Base-by-base conservation (phyloP, 2,797 vertebrate species). In the Sylvia borin region DNA sequence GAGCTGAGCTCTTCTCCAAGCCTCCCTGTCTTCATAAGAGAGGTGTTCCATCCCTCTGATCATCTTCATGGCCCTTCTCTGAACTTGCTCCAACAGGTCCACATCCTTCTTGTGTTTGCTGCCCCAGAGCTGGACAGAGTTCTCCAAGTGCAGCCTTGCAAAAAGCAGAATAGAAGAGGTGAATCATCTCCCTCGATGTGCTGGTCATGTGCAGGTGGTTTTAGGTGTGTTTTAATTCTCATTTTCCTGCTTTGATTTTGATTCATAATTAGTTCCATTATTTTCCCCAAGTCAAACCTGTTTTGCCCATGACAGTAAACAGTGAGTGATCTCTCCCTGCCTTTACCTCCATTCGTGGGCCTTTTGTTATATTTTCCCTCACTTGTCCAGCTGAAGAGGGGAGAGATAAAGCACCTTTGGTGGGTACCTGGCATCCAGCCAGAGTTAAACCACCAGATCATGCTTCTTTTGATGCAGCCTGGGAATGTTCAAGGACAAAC, bases 161-260 rank as follows among this genome's bases (percentile, higher is more conserved):
- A 57, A 48, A 48, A 45, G 12, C 14, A 58, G 43, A 40, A 38
- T 4, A 15, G 38, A 65, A 14, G 4, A 47, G 20, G 17, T 34
- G 45, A 22, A 32, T 58, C 3, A 71, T 12, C 38, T 71, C 45
- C 25, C 27, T 64, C 0, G 0, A 22, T 4, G 11, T 38, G 43
- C 17, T 45, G 14, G 12, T 45, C n/a, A 31, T 8, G 10, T 53
- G 43, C 14, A 32, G 6, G 10, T 40, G 38, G 17, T 57, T 66
- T 36, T 13, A 62, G 16, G 9, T n/a, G 25, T 57, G 16, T 38
- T 38, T 76, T 47, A n/a, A 55, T 51, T 57, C 14, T 70, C 11
- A 16, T 57, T 83, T 34, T 51, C 25, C 25, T 32, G 17, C 21
- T 45, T 65, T 51, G 27, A 32, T 55, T 89, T 76, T 64, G 51